phyloP scores from a whole-genome alignment of 2,888 invertebrate species.

The Pseudolycoriella hygida region DNA sequence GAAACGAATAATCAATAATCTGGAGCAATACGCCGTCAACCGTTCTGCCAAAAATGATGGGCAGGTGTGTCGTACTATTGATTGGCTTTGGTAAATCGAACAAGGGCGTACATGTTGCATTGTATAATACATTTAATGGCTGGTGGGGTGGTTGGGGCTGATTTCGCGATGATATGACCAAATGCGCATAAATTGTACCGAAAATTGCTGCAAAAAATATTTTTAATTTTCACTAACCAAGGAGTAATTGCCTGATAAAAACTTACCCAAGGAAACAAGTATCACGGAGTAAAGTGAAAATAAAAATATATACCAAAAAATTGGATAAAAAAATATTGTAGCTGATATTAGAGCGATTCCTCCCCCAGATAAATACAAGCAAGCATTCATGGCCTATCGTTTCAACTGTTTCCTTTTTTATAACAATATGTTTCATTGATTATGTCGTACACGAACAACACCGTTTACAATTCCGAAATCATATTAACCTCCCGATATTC shows the following conservation, averaged over 20 bases:
- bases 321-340: conserved; percentile 28
- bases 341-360: conserved; percentile 19
- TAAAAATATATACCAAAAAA: conserved; percentile 25
- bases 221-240: conserved; percentile 14
- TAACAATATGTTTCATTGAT: too few species aligned
- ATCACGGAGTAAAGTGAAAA: conserved; percentile 25
- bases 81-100: conserved; percentile 27
- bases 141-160: conserved; percentile 20
- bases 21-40: conserved; percentile 72
- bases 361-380: conserved; percentile 10
- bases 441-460: too few species aligned
- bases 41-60: conserved; percentile 66
- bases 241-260: neutral
- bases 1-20: conserved; percentile 56
- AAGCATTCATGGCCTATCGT: neutral
- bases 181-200: conserved; percentile 26
- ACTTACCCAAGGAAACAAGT: conserved; percentile 25
- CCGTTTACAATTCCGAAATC: too few species aligned
- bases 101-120: conserved; percentile 26
- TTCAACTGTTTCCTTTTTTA: too few species aligned
- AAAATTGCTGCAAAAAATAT: conserved; percentile 19
- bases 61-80: conserved; percentile 38
- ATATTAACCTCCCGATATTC: too few species aligned
- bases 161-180: conserved; percentile 24
- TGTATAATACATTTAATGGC: conserved; percentile 23